phyloP scores from a whole-genome alignment of 2,113 vertebrate genomes.

The Rhodinocichla rosea region DNA sequence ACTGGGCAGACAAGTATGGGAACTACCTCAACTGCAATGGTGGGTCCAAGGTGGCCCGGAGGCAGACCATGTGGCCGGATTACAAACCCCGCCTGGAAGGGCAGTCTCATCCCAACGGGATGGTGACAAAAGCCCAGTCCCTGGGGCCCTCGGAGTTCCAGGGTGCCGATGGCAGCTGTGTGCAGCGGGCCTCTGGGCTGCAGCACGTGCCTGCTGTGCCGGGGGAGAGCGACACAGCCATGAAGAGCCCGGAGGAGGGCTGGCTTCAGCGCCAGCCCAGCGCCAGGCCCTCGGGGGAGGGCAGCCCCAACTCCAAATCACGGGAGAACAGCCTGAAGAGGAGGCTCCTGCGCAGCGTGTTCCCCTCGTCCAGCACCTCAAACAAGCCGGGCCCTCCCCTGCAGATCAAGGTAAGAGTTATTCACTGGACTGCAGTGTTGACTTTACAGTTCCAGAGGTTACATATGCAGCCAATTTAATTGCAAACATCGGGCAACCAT shows the following conservation, averaged over 20 bases:
- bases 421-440: background rate
- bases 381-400: slow-evolving; percentile 52
- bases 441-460: background rate
- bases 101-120: slow-evolving; percentile 82
- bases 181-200: slow-evolving; percentile 49
- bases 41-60: slow-evolving; percentile 77
- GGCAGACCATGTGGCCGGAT: slow-evolving; percentile 85
- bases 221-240: slow-evolving; percentile 53
- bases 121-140: slow-evolving; percentile 86
- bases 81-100: slow-evolving; percentile 80
- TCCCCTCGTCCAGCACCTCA: slow-evolving; percentile 49
- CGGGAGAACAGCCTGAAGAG: slow-evolving; percentile 75
- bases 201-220: background rate
- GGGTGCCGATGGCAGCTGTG: slow-evolving; percentile 32
- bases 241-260: slow-evolving; percentile 70
- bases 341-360: slow-evolving; percentile 70
- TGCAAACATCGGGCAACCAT: background rate
- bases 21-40: slow-evolving; percentile 85
- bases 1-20: slow-evolving; percentile 72
- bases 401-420: slow-evolving; percentile 71
- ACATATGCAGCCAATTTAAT: background rate
- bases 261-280: slow-evolving; percentile 77
- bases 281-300: slow-evolving; percentile 69
- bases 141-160: slow-evolving; percentile 81
- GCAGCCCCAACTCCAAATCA: slow-evolving; percentile 70